Evolutionary conservation across 2,888 invertebrate genomes (phyloP), one percentile per base, ranked within the genome.

Genomic region (Lithophane ornitopus): DNA sequence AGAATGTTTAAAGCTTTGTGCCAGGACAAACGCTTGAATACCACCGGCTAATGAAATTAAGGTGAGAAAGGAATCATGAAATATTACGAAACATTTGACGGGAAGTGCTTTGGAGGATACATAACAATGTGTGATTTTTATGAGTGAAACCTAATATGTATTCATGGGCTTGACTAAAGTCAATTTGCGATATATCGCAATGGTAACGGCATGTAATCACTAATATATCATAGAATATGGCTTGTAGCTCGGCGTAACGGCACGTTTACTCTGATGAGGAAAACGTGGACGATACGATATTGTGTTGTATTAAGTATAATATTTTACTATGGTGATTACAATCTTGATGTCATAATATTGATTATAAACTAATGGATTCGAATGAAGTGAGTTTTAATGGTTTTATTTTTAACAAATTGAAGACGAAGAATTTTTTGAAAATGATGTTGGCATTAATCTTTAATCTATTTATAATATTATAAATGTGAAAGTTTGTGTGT

Each of bases 1-100:
- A 85, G 88, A 90, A 88, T 89, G 86, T 87, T 89, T 88, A 86
- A 85, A 80, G 85, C 86, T 88, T 86, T 88, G 87, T 90, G 84
- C 85, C 76, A 84, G 80, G 85, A 87, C 87, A 76, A 79, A 76
- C 85, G 82, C 73, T 85, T 79, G 80, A 79, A 88, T 85, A 83
- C 85, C 84, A 85, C 77, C 77, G 81, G 80, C 77, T 90, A 87
- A 89, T 89, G 78, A 87, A 88, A 89, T 88, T 84, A 87, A 83
- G 81, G 77, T 82, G 74, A 67, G 80, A 85, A 84, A 66, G 76
- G 80, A 82, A 84, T 82, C 68, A 59, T 70, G 66, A 77, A 84
- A 85, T 68, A 74, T 74, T 59, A 62, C 75, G 58, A 74, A 78
- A 72, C 68, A 63, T 78, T 83, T 65, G 59, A 54, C 56, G 34